A percentile compares a stretch with the other conserved stretches of the same genome.
These are phyloP conservation scores for Teleiodes luculella DNA, from an alignment of 2,888 invertebrate genomes.

Conservation along the genomic window DNA sequence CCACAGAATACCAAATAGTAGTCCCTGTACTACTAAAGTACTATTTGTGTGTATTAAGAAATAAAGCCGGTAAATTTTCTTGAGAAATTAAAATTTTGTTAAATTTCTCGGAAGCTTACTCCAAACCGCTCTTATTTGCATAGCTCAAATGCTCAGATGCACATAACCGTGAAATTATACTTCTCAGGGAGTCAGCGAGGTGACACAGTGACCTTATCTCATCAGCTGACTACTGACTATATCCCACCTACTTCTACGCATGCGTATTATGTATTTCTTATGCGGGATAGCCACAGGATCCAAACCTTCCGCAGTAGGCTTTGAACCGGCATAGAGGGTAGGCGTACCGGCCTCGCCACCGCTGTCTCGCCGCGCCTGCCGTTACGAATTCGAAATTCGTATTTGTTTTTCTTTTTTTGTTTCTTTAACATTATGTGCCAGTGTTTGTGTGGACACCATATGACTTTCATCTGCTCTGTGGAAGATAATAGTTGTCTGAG, in stretches of 20 bases:
- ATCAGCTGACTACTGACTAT: slow-evolving; percentile 66
- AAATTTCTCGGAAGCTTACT: no score
- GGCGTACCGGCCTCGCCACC: slow-evolving; percentile 26
- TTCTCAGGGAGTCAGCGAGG: slow-evolving; percentile 22
- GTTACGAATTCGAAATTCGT: slow-evolving; percentile 19
- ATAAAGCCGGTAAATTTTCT: no score
- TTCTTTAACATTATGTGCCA: background rate
- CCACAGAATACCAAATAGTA: no score
- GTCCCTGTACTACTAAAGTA: no score
- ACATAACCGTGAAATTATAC: slow-evolving; percentile 7
- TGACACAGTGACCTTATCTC: slow-evolving; percentile 71
- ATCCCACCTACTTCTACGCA: slow-evolving; percentile 50
- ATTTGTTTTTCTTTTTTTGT: background rate
- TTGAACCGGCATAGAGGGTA: slow-evolving; percentile 30
- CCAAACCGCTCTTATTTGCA: background rate
- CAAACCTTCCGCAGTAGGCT: slow-evolving; percentile 58
- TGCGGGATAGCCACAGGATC: slow-evolving; percentile 48
- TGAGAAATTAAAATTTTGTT: no score
- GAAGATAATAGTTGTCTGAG: slow-evolving; percentile 6
- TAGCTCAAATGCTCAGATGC: background rate
- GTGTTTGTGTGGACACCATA: slow-evolving; percentile 1
- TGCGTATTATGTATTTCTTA: slow-evolving; percentile 44
- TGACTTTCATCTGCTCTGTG: background rate
- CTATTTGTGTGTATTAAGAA: no score
- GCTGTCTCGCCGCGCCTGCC: slow-evolving; percentile 11